Conservation (phyloP, 2,797 vertebrate genomes). For the Acipenser ruthenus region DNA sequence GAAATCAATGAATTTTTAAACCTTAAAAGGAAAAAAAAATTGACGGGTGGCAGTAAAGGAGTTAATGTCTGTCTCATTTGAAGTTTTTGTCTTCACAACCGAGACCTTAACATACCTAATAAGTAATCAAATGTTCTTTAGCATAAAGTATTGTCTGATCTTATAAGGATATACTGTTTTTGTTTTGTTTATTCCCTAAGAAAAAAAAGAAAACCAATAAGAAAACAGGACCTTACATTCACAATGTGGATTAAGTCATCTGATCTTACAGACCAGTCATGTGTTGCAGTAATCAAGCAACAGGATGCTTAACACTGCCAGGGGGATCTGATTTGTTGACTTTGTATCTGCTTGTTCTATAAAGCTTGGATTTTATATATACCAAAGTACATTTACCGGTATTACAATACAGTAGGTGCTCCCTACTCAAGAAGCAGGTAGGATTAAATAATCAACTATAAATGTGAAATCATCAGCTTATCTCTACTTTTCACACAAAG, state of each 20-base stretch:
- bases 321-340: background rate
- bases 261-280: conserved; percentile 51
- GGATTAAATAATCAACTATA: background rate
- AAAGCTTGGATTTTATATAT: background rate
- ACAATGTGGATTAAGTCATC: conserved; percentile 53
- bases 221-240: conserved; percentile 12
- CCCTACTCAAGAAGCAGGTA: background rate
- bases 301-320: conserved; percentile 12
- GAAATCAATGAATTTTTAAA: no score
- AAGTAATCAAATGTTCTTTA: no score
- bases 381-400: background rate
- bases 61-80: no score
- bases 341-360: background rate
- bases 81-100: no score
- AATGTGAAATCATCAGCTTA: background rate
- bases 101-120: no score
- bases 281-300: conserved; percentile 35
- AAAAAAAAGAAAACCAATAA: conserved; percentile 8
- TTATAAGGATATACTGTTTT: background rate
- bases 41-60: no score
- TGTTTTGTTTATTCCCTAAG: background rate
- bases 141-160: background rate
- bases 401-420: no score
- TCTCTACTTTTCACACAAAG: background rate
- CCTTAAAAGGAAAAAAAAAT: no score